Evolutionary conservation across 2,113 vertebrate species (phyloP).

Genomic region (Oplegnathus fasciatus): DNA sequence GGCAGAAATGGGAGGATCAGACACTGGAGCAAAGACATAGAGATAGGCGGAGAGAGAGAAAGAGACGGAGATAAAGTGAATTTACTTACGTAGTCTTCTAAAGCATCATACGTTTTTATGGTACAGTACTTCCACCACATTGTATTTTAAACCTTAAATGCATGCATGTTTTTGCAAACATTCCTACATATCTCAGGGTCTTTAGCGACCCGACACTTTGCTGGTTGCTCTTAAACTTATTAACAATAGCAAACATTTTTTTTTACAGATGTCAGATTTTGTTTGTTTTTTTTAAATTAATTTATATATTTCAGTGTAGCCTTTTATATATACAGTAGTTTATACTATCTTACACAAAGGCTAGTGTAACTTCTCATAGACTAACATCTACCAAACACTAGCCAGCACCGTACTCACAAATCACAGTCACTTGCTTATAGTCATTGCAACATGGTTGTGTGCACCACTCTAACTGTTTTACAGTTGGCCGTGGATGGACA

Average conservation of each 20-base stretch:
- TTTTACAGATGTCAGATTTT: not conserved
- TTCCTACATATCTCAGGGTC: not conserved
- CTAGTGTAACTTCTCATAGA: too few relatives aligned
- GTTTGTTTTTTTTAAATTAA: too few relatives aligned
- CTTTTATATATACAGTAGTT: too few relatives aligned
- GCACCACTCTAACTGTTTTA: too few relatives aligned
- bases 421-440: not conserved
- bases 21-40: conserved; percentile 11
- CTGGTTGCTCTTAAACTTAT: too few relatives aligned
- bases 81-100: not conserved
- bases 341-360: not conserved
- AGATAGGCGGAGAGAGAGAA: not conserved
- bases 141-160: not conserved
- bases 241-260: not conserved
- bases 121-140: not conserved
- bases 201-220: not conserved
- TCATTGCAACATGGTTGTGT: not conserved
- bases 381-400: too few relatives aligned
- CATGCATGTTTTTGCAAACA: not conserved
- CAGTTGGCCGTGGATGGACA: too few relatives aligned
- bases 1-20: conserved; percentile 25
- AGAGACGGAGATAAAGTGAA: not conserved
- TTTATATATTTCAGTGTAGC: not conserved
- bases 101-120: not conserved
- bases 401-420: not conserved